These are phyloP conservation scores for Drosophila melanogaster DNA, from an alignment of 1,140 invertebrate genomes.

Conservation along the genomic window DNA sequence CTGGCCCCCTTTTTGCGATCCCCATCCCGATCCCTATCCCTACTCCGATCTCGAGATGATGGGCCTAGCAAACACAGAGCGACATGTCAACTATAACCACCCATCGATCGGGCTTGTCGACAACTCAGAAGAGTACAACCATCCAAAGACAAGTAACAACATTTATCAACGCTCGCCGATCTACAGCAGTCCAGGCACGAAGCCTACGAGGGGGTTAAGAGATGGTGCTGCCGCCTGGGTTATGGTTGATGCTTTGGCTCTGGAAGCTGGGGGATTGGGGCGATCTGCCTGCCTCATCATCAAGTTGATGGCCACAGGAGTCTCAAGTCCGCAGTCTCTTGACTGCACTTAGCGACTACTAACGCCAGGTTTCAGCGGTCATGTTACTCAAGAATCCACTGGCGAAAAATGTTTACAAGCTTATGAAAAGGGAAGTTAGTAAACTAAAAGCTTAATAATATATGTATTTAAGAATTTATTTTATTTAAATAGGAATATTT, in stretches of 20 bases:
- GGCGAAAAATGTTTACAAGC: not conserved
- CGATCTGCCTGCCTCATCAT: constrained; percentile 34
- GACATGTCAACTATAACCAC: constrained; percentile 82
- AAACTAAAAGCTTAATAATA: no score
- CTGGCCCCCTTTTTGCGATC: not conserved
- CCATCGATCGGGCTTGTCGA: constrained; percentile 75
- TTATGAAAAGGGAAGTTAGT: no score
- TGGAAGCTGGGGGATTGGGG: constrained; percentile 2
- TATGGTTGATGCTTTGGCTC: constrained; percentile 9
- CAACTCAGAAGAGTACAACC: constrained; percentile 59
- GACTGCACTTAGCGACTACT: constrained; percentile 79
- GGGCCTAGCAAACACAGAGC: constrained; percentile 64
- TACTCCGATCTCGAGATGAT: constrained; percentile 37
- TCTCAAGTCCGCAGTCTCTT: constrained; percentile 25
- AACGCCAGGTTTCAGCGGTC: constrained; percentile 66
- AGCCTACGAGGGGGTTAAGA: constrained; percentile 25
- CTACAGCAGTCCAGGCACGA: constrained; percentile 73
- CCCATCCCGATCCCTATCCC: constrained; percentile 4
- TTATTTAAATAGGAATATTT: no score
- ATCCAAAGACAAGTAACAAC: constrained; percentile 80
- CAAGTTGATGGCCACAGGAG: constrained; percentile 67
- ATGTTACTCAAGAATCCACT: constrained; percentile 66
- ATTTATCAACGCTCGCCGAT: constrained; percentile 80
- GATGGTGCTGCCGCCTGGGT: constrained; percentile 13
- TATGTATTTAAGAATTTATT: not conserved